Evolutionary conservation across 2,113 vertebrate species (phyloP).

Genomic region (Bolborhynchus lineola): DNA sequence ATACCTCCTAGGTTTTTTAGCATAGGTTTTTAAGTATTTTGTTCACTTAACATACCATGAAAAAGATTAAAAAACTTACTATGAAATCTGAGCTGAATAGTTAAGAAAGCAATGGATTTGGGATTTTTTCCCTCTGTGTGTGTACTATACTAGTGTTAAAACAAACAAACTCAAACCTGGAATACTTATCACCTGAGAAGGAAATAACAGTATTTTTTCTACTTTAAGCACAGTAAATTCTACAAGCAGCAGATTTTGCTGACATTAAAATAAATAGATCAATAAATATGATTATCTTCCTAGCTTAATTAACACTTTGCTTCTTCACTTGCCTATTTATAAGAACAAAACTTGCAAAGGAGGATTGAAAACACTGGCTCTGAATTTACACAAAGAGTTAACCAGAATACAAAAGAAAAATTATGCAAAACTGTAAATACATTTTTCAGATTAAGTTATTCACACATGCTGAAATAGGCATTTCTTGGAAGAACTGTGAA

Average conservation of each 20-base stretch:
- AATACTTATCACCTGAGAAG: background rate
- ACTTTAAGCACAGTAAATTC: background rate
- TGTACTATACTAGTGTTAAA: background rate
- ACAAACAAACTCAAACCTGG: background rate
- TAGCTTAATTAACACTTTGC: background rate
- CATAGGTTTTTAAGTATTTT: background rate
- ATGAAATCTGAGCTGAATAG: background rate
- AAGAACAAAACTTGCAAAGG: background rate
- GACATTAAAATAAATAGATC: background rate
- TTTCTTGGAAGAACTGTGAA: background rate
- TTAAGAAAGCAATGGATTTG: background rate
- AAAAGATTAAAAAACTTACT: background rate
- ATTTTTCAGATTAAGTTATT: background rate
- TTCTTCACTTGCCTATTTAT: background rate
- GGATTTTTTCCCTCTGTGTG: background rate
- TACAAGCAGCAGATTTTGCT: background rate
- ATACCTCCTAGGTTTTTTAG: background rate
- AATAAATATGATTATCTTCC: background rate
- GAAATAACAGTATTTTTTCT: background rate
- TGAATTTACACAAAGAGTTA: background rate
- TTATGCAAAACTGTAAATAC: background rate
- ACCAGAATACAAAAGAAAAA: background rate
- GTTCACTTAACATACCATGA: background rate
- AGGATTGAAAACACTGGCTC: background rate
- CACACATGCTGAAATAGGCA: background rate